Evolutionary conservation across 2,797 vertebrate genomes (phyloP), one percentile per base, ranked within the genome.

Genomic region (Pangasius djambal): DNA sequence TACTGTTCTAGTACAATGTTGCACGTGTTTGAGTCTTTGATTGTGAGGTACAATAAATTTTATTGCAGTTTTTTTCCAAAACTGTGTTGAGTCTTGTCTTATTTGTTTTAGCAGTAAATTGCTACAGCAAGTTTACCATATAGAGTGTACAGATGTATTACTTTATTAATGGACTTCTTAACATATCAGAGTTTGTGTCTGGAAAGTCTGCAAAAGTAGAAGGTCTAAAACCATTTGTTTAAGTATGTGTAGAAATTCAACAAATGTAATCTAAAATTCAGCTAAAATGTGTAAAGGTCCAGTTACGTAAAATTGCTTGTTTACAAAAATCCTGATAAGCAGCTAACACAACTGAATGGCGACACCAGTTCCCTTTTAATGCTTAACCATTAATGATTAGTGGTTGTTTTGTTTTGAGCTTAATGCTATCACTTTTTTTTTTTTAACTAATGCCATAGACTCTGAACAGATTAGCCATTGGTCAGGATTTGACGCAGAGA

Each of bases 31-130:
- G 95, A 95, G 96, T 95, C 88, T 90, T 93, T 91, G 89, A 96
- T 95, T 95, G 95, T 97, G 94, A 96, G 93, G 94, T 95, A 91
- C 89, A 94, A 96, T 95, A 95, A 94, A 97, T 96, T 96, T 96
- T 92, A 96, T 95, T 96, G 94, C 94, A 90, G 94, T 90, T 86
- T 96, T 97, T 95, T 96, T 89, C 78, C 72, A 89, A 59, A 88
- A 88, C 20, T 10, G 86, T 86, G 8, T 87, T 63, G n/a, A 4
- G 79, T 63, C 2, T 48, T 50, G 59, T 44, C 7, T 67, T 67
- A 22, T 84, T 84, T 52, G 28, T 85, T 63, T 61, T 28, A 22
- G 20, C 6, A 31, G 77, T 55, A 31, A 20, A 79, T 55, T n/a
- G 9, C 20, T 22, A 25, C 8, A 81, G 52, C 7, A 34, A 3